Evolutionary conservation across 2,888 invertebrate genomes (phyloP).

Genomic region (Trachelus troglodyta): DNA sequence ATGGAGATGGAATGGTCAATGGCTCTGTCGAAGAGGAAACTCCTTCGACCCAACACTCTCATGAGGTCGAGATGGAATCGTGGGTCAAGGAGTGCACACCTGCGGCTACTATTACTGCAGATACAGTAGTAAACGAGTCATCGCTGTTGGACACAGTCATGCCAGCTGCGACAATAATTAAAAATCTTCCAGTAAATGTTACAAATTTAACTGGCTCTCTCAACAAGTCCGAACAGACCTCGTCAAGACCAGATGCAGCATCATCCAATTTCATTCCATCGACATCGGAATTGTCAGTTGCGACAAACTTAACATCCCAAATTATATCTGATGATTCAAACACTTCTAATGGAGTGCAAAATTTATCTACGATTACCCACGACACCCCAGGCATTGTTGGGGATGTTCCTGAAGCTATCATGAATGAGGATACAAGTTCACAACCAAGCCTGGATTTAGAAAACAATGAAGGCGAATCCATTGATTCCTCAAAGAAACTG

Average conservation of each 20-base stretch:
- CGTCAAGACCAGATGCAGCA: constrained; percentile 72
- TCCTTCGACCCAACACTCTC: constrained; percentile 29
- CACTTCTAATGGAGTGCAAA: constrained; percentile 28
- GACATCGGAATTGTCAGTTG: constrained; percentile 40
- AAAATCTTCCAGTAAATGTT: constrained; percentile 21
- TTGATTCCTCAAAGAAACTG: constrained; percentile 45
- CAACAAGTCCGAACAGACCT: constrained; percentile 23
- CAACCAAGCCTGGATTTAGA: constrained; percentile 61
- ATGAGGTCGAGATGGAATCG: constrained; percentile 61
- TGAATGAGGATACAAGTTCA: constrained; percentile 63
- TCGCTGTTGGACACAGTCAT: constrained; percentile 40
- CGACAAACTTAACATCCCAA: constrained; percentile 34
- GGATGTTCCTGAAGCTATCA: constrained; percentile 58
- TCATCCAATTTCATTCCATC: constrained; percentile 42
- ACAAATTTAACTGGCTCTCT: constrained; percentile 67
- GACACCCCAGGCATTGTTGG: constrained; percentile 31
- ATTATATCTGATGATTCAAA: constrained; percentile 30
- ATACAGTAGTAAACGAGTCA: constrained; percentile 40
- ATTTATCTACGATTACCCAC: constrained; percentile 27
- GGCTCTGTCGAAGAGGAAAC: constrained; percentile 58
- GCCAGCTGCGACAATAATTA: constrained; percentile 39
- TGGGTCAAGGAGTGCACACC: constrained; percentile 60
- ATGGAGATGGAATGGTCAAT: constrained; percentile 63
- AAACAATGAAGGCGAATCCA: constrained; percentile 45
- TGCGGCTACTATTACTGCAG: constrained; percentile 41